Percentiles rank a stretch among this genome's conserved stretches.
Conservation (phyloP, 2,888 invertebrate genomes). For the Seira ritae region DNA sequence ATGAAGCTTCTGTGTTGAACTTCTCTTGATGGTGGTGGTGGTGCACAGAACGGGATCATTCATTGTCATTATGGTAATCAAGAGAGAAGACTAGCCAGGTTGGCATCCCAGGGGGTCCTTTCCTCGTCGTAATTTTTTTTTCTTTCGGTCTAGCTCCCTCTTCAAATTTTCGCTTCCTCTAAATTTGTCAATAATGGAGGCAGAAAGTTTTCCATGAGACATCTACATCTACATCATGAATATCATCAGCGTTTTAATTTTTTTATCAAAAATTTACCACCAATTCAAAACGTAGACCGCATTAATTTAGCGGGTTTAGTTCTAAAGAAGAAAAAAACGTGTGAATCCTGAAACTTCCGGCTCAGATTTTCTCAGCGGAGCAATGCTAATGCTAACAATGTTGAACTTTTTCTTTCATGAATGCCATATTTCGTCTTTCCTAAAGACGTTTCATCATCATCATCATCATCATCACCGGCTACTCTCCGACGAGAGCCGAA, state of each 20-base stretch:
- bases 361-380: background rate
- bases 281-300: background rate
- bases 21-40: background rate
- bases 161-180: background rate
- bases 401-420: background rate
- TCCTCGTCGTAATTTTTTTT: slow-evolving; percentile 13
- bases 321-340: background rate
- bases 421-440: background rate
- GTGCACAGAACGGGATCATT: slow-evolving; percentile 28
- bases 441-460: no score
- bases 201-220: background rate
- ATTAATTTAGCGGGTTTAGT: background rate
- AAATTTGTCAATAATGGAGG: background rate
- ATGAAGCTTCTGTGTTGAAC: background rate
- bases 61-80: slow-evolving; percentile 29
- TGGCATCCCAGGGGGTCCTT: slow-evolving; percentile 28
- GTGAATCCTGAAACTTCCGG: background rate
- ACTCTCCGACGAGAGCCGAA: no score
- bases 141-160: slow-evolving; percentile 9
- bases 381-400: background rate
- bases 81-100: slow-evolving; percentile 20
- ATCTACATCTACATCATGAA: no score
- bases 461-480: no score
- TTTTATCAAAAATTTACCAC: background rate
- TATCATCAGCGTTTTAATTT: background rate